A percentile compares a stretch with the other conserved stretches of the same genome.
These are phyloP conservation scores for Apamea crenata DNA, from an alignment of 2,888 invertebrate species.

Conservation along the genomic window DNA sequence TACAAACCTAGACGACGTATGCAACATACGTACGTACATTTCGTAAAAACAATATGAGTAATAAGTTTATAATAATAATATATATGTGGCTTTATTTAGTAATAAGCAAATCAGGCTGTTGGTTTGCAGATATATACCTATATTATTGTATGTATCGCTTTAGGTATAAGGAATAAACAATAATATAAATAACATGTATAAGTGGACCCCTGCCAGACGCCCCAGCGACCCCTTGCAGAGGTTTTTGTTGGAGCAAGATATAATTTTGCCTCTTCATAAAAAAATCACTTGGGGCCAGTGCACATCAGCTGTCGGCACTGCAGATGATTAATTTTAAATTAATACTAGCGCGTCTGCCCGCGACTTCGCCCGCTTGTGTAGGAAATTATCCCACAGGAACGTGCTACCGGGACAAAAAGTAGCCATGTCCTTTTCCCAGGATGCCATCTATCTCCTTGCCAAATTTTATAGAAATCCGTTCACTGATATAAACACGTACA, in stretches of 20 bases:
- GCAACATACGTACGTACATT: slow-evolving; percentile 29
- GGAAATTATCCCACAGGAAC: too few species aligned
- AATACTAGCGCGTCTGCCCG: too few species aligned
- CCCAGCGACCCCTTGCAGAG: not conserved
- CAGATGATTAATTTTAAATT: not conserved
- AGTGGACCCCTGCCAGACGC: not conserved
- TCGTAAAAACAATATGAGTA: slow-evolving; percentile 15
- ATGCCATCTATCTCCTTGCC: too few species aligned
- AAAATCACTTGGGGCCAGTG: not conserved
- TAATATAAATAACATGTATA: not conserved
- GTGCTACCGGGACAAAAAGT: too few species aligned
- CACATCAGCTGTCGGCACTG: not conserved
- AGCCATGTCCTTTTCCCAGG: too few species aligned
- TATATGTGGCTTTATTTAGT: slow-evolving; percentile 19
- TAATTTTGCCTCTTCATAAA: slow-evolving; percentile 4
- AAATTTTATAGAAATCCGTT: too few species aligned
- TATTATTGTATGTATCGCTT: slow-evolving; percentile 21
- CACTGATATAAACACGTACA: too few species aligned
- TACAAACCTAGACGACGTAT: slow-evolving; percentile 22
- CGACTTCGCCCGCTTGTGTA: too few species aligned
- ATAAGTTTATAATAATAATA: slow-evolving; percentile 4
- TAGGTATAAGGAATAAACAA: slow-evolving; percentile 9
- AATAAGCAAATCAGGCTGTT: slow-evolving; percentile 47
- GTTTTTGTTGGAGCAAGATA: not conserved
- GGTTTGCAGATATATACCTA: slow-evolving; percentile 21